These are phyloP conservation scores for Neofelis nebulosa DNA, from an alignment of 2,113 vertebrate species.

Conservation along the genomic window DNA sequence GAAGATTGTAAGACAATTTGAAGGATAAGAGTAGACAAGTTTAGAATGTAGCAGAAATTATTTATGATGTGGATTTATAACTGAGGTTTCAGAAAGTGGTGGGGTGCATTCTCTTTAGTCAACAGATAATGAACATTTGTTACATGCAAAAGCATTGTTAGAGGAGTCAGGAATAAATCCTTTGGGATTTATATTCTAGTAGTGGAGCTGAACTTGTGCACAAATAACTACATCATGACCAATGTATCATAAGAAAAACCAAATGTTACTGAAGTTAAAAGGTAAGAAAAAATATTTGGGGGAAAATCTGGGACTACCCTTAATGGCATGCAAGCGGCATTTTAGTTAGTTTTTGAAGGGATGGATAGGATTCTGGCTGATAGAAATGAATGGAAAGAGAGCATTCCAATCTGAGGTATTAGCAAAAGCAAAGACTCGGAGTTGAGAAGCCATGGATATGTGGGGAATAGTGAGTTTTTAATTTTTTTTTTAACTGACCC, in stretches of 20 bases:
- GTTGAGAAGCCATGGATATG: neutral
- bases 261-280: slow-evolving; percentile 24
- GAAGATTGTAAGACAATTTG: neutral
- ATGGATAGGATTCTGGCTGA: neutral
- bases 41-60: slow-evolving; percentile 43
- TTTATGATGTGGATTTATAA: slow-evolving; percentile 40
- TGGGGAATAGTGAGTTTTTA: slow-evolving; percentile 3
- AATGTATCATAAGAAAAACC: slow-evolving; percentile 8
- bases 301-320: slow-evolving; percentile 6
- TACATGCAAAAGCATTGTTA: slow-evolving; percentile 31
- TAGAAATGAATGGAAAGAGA: slow-evolving; percentile 24
- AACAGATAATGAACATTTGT: neutral
- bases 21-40: slow-evolving; percentile 34
- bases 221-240: neutral
- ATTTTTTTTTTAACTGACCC: neutral
- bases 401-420: neutral
- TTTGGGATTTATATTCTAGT: slow-evolving; percentile 19
- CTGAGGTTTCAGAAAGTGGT: slow-evolving; percentile 37
- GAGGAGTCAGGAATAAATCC: neutral
- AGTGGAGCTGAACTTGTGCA: slow-evolving; percentile 9
- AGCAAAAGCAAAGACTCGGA: neutral
- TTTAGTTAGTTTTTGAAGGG: slow-evolving; percentile 35
- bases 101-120: slow-evolving; percentile 20
- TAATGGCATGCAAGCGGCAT: neutral
- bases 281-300: neutral